Conservation (phyloP, 2,888 invertebrate genomes). For the Caenorhabditis auriculariae region DNA sequence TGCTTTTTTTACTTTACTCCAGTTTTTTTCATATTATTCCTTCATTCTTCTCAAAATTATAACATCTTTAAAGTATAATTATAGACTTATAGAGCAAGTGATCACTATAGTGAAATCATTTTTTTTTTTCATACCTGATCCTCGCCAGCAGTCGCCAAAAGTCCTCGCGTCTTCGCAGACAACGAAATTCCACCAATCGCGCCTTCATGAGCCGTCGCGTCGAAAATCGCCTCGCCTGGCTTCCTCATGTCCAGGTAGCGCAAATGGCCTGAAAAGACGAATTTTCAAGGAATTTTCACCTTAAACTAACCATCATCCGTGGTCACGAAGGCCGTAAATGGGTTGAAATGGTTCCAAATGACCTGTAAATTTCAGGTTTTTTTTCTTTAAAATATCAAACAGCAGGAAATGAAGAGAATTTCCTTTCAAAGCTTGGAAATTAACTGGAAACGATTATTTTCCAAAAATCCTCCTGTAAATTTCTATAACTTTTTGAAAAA, state of each 20-base stretch:
- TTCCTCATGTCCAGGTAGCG: constrained; percentile 54
- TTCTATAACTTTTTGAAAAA: no score
- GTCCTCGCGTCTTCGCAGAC: constrained; percentile 40
- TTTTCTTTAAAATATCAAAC: no score
- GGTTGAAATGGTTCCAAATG: constrained; percentile 80
- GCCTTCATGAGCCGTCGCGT: constrained; percentile 47
- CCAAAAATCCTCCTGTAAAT: no score
- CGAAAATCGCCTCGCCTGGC: constrained; percentile 37
- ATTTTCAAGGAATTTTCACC: neutral
- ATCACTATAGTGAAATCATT: no score
- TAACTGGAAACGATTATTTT: no score
- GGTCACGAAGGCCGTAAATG: constrained; percentile 76
- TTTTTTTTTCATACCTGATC: constrained; percentile 35
- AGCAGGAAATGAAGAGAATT: neutral
- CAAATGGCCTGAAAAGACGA: constrained; percentile 27
- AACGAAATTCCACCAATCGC: constrained; percentile 43
- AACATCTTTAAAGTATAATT: no score
- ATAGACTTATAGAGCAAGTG: no score
- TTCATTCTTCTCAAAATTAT: no score
- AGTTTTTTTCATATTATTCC: no score
- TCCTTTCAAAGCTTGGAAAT: no score
- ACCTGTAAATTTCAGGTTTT: no score
- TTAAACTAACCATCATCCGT: constrained; percentile 49
- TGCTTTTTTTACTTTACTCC: no score
- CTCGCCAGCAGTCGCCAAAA: constrained; percentile 50